Evolutionary conservation across 2,888 invertebrate species (phyloP), one percentile per base, ranked within the genome.

Genomic region (Drosophila mercatorum): DNA sequence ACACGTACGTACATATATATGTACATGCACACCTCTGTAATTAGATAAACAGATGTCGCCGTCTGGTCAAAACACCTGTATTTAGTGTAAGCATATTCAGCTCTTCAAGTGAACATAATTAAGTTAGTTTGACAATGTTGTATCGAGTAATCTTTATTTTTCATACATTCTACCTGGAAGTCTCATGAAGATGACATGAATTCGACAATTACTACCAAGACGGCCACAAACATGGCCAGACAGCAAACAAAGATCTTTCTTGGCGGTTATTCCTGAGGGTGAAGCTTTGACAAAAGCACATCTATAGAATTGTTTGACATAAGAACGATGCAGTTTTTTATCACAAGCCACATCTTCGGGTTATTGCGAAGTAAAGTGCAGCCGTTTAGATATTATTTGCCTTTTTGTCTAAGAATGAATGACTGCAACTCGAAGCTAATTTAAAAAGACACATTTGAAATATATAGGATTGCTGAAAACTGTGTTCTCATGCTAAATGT

Each of bases 391-490:
- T 66, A 78, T 63, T 68, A 81, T 78, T 51, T 12, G 60, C 69
- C 31, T 55, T 85, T 79, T 57, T 26, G 59, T 68, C 60, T 34
- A 73, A 85, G 65, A 88, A 72, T 89, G 80, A 84, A 84, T 89
- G 49, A 52, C 66, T 61, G 31, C 34, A 28, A 44, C 46, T 60
- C 26, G 68, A 84, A 68, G 55, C 51, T 68, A 74, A 68, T 78
- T 68, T 55, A 75, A 88, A 61, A 55, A 69, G 49, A 57, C 75
- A 68, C 70, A 75, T 85, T 81, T 63, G 31, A 75, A 79, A 66
- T 70, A 71, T 72, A 80, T 55, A 59, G 70, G 86, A 61, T 80
- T 68, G 63, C 71, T 75, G 61, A 82, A 75, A 89, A 70, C 67
- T 68, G 66, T 65, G 59, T 72, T 72, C 67, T 89, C 72, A 79